phyloP scores from a whole-genome alignment of 1,140 invertebrate species.

The Anastatus disparis region DNA sequence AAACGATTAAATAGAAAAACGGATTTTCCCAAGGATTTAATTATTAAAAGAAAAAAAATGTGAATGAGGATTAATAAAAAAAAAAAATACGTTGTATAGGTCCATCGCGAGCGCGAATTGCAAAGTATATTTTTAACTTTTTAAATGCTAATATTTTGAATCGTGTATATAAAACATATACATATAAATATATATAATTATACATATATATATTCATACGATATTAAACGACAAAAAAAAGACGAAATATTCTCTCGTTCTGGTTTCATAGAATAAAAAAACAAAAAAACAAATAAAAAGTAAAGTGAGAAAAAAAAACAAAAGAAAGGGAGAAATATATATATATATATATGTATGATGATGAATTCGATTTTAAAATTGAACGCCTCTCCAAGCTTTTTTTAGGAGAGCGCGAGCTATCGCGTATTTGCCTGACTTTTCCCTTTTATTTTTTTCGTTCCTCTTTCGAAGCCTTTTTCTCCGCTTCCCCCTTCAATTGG shows the following conservation, averaged over 20 bases:
- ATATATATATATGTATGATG: no score
- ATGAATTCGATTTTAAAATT: slow-evolving; percentile 22
- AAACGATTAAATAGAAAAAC: slow-evolving; percentile 15
- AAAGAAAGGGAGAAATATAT: no score
- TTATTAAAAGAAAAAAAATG: slow-evolving; percentile 35
- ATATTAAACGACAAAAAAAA: slow-evolving; percentile 50
- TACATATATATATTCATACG: slow-evolving; percentile 54
- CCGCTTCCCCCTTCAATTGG: slow-evolving; percentile 41
- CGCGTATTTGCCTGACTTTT: no score
- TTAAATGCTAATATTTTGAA: slow-evolving; percentile 64
- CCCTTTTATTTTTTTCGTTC: slow-evolving; percentile 26
- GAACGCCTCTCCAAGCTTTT: slow-evolving; percentile 33
- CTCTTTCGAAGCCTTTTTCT: slow-evolving; percentile 29
- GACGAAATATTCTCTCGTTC: slow-evolving; percentile 55
- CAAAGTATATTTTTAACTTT: slow-evolving; percentile 68
- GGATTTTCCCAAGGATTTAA: slow-evolving; percentile 28
- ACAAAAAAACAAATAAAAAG: slow-evolving; percentile 8
- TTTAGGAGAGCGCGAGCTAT: neutral
- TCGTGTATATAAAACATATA: slow-evolving; percentile 52
- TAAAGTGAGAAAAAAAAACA: slow-evolving; percentile 30
- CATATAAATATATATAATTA: slow-evolving; percentile 38
- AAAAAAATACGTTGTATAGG: slow-evolving; percentile 52
- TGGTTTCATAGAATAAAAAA: slow-evolving; percentile 52
- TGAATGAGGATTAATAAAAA: slow-evolving; percentile 29
- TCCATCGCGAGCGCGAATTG: slow-evolving; percentile 64